Evolutionary conservation across 2,797 vertebrate species (phyloP), one percentile per base, ranked within the genome.

Genomic region (Mionectes olivaceus): DNA sequence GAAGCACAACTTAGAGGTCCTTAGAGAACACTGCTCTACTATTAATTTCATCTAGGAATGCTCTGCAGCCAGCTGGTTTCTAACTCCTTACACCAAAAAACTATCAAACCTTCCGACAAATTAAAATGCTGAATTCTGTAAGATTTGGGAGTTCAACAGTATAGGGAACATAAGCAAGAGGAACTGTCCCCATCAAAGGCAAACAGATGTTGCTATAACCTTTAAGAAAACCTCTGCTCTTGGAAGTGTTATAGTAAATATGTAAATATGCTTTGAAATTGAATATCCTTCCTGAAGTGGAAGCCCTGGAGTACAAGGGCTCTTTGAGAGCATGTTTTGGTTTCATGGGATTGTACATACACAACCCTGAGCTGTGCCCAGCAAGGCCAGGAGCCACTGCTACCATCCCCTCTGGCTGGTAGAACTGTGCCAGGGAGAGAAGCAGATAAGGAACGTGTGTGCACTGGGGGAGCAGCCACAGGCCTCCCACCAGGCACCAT

Each of bases 211-310:
- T 96, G 85, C 80, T 84, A 83, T 96, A 97, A 96, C 93, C 94
- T 90, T 85, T 87, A 6, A 61, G 93, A 94, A 93, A 82, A 81
- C 1, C 3, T 3, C 43, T 80, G 55, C 78, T 88, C 76, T 93
- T 91, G 89, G 82, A 96, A 96, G 92, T 90, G 73, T 90, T 83
- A 85, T 19, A 91, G 93, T 95, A 96, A 96, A 96, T 96, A 91
- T 70, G 90, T 93, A 97, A 96, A 95, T 94, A 96, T 56, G 47
- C 95, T 95, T 96, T 95, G 95, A 96, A 95, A 95, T 96, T 44
- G 44, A 95, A 95, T 94, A 94, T 88, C 76, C 93, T 93, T 94
- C 94, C 92, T 95, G 89, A 94, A 95, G 87, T 91, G 91, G 76
- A 95, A 94, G 84, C 61, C 71, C 65, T 52, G 65, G 90, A 96